Evolutionary conservation across 2,888 invertebrate species (phyloP), one percentile per base, ranked within the genome.

Genomic region (Palloptera scutellata): DNA sequence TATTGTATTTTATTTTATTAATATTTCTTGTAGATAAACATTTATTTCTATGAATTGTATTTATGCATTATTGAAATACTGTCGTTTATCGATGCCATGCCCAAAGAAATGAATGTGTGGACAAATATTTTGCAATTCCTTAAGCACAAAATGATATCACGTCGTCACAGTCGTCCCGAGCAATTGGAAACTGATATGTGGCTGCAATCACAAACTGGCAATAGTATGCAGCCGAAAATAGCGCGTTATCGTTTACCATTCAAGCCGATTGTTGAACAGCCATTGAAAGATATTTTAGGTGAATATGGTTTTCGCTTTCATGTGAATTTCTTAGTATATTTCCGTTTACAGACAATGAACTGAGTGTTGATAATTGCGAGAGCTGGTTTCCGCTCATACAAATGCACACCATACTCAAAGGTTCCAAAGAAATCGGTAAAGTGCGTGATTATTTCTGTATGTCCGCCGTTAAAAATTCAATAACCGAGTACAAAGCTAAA

Each of bases 1-100:
- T 41, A 41, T 41, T n/a, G 17, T 6, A 12, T 41, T 30, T 40
- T 1, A 6, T n/a, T 43, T 48, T 20, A 9, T 45, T 19, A 8
- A 1, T 48, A 19, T 1, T 12, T 51, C 45, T 63, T 71, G 40
- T 42, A 84, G 84, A 83, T 85, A 30, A 84, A 85, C 70, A 81
- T 81, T 3, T 85, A 85, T 69, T 85, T 85, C 66, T 85, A 85
- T 72, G 85, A 85, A 68, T 73, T 85, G 43, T 85, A 84, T 73
- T 74, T 85, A 41, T 83, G 81, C 68, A 79, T 85, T 11, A 80
- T 85, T 48, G 82, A 85, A 68, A 81, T 85, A n/a, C 75, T 85
- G 0, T 77, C 76, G 59, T 79, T 78, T 66, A 79, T 83, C 8
- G 78, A 81, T 71, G 76, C 77, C 1, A 75, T 82, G 1, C 82